Conservation (phyloP, 2,888 invertebrate species). For the Rhagonycha lutea region DNA sequence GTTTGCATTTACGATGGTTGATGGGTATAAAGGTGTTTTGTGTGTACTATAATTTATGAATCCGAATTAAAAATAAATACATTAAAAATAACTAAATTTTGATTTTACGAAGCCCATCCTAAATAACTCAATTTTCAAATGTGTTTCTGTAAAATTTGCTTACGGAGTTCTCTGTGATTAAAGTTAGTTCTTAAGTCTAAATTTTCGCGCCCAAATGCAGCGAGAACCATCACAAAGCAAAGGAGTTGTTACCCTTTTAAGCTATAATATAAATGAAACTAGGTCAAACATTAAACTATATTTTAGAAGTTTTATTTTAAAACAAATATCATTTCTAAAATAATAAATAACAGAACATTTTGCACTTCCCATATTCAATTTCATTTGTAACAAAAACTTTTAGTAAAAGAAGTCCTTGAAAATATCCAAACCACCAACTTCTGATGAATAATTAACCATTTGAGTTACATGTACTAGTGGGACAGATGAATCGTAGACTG, state of each 20-base stretch:
- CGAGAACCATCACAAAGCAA: too few species aligned
- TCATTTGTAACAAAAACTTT: not conserved
- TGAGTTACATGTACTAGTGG: not conserved
- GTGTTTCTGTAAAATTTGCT: too few species aligned
- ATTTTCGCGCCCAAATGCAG: too few species aligned
- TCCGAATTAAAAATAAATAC: not conserved
- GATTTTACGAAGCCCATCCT: not conserved
- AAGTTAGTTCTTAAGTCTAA: too few species aligned
- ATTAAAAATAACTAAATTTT: not conserved
- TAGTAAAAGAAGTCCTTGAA: slow-evolving; percentile 1
- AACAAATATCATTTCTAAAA: too few species aligned
- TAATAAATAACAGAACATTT: too few species aligned
- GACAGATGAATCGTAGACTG: not conserved
- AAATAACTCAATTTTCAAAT: not conserved
- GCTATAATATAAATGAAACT: too few species aligned
- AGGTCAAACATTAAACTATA: too few species aligned
- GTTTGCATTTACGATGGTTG: not conserved
- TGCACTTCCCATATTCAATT: too few species aligned
- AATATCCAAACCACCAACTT: not conserved
- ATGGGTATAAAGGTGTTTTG: not conserved
- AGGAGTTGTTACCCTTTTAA: too few species aligned
- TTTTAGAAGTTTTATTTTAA: too few species aligned
- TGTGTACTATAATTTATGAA: not conserved
- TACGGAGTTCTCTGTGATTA: too few species aligned
- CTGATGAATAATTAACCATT: not conserved